phyloP scores from a whole-genome alignment of 2,113 vertebrate species.

The human (Homo sapiens) region DNA sequence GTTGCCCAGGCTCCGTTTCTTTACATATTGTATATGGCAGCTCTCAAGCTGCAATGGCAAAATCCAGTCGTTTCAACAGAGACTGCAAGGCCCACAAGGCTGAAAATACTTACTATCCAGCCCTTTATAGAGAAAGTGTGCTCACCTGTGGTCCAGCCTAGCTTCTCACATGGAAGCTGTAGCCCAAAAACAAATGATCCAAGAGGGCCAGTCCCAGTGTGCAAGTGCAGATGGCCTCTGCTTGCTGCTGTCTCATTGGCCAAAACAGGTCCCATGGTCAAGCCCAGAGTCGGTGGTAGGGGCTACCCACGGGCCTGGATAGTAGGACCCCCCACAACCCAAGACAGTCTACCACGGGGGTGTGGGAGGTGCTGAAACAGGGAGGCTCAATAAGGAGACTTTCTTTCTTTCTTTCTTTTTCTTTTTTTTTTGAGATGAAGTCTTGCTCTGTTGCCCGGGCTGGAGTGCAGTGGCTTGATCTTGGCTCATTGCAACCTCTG shows the following conservation, averaged over 20 bases:
- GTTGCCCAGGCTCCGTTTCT: neutral
- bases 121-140: neutral
- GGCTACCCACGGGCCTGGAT: neutral
- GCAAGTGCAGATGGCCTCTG: neutral
- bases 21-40: neutral
- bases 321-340: neutral
- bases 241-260: neutral
- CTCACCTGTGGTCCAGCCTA: neutral
- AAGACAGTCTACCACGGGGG: neutral
- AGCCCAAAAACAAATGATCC: neutral
- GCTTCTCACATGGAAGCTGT: neutral
- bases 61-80: neutral
- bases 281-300: neutral
- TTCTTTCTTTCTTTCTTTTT: too few species aligned
- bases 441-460: too few species aligned
- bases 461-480: too few species aligned
- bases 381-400: neutral
- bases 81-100: neutral
- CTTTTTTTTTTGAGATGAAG: too few species aligned
- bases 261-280: neutral
- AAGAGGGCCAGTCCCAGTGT: neutral
- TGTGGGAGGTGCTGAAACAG: neutral
- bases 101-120: neutral
- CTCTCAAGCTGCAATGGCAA: neutral
- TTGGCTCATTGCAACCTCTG: too few species aligned